A percentile compares a stretch with the other conserved stretches of the same genome.
phyloP scores from a whole-genome alignment of 2,797 vertebrate species.

The Acestrorhynchus altus region DNA sequence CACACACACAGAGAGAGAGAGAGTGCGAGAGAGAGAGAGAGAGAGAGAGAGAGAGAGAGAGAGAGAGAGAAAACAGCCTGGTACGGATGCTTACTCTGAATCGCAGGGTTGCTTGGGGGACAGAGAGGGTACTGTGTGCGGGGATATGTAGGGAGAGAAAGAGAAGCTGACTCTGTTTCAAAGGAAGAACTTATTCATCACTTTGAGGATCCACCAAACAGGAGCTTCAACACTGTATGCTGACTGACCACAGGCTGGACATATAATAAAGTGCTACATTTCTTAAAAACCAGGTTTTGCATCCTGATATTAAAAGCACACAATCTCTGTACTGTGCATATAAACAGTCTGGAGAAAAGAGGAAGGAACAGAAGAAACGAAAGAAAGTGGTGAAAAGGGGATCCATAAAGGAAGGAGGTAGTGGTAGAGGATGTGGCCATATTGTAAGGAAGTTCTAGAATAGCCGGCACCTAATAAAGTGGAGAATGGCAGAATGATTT shows the following conservation, averaged over 20 bases:
- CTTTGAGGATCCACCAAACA: slow-evolving; percentile 36
- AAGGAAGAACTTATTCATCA: slow-evolving; percentile 45
- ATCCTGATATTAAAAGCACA: neutral
- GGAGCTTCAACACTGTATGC: neutral
- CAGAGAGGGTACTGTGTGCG: slow-evolving; percentile 62
- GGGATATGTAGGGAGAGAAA: slow-evolving; percentile 17
- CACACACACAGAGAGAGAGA: slow-evolving; percentile 44
- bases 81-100: slow-evolving; percentile 75
- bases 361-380: neutral
- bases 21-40: slow-evolving; percentile 28
- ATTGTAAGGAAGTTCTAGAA: slow-evolving; percentile 32
- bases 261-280: neutral
- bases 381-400: neutral
- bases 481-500: slow-evolving; percentile 84
- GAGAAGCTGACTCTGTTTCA: slow-evolving; percentile 9
- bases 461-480: slow-evolving; percentile 83
- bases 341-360: neutral
- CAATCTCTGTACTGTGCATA: neutral
- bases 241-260: neutral
- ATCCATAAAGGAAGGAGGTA: slow-evolving; percentile 19
- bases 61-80: slow-evolving; percentile 51
- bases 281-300: neutral
- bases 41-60: slow-evolving; percentile 47
- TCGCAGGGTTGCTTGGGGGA: slow-evolving; percentile 80
- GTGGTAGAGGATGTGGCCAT: slow-evolving; percentile 63